These are phyloP conservation scores for Cepaea hortensis DNA, from an alignment of 2,888 invertebrate genomes.

Conservation along the genomic window DNA sequence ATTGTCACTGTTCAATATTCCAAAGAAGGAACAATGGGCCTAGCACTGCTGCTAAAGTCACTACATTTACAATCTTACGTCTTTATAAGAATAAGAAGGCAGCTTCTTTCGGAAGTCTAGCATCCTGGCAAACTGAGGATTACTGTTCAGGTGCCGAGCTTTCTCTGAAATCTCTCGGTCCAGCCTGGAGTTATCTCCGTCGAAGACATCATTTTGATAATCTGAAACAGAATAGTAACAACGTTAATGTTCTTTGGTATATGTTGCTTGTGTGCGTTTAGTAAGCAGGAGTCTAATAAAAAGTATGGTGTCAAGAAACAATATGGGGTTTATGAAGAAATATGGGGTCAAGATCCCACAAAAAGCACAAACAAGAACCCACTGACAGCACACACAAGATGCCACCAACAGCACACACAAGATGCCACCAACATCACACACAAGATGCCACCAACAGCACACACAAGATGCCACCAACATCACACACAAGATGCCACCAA, in stretches of 20 bases:
- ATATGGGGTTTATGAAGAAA: too few relatives aligned
- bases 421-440: too few relatives aligned
- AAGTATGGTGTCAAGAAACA: too few relatives aligned
- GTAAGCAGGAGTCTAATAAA: too few relatives aligned
- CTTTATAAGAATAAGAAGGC: constrained; percentile 66
- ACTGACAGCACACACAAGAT: too few relatives aligned
- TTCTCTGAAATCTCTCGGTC: constrained; percentile 48
- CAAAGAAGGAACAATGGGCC: background rate
- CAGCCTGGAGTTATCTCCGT: constrained; percentile 17
- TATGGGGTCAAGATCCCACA: too few relatives aligned
- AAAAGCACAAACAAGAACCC: too few relatives aligned
- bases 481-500: too few relatives aligned
- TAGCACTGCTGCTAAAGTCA: background rate
- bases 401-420: too few relatives aligned
- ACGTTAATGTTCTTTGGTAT: background rate
- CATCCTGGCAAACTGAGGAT: constrained; percentile 60
- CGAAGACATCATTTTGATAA: background rate
- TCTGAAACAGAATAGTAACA: background rate
- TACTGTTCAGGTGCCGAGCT: constrained; percentile 50
- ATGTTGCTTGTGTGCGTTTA: too few relatives aligned
- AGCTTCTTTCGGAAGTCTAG: constrained; percentile 64
- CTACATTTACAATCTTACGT: constrained; percentile 56
- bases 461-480: too few relatives aligned
- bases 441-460: too few relatives aligned
- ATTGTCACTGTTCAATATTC: background rate